A percentile compares a stretch with the other conserved stretches of the same genome.
Evolutionary conservation across 2,113 vertebrate genomes (phyloP).

Genomic region (Ifrita kowaldi): DNA sequence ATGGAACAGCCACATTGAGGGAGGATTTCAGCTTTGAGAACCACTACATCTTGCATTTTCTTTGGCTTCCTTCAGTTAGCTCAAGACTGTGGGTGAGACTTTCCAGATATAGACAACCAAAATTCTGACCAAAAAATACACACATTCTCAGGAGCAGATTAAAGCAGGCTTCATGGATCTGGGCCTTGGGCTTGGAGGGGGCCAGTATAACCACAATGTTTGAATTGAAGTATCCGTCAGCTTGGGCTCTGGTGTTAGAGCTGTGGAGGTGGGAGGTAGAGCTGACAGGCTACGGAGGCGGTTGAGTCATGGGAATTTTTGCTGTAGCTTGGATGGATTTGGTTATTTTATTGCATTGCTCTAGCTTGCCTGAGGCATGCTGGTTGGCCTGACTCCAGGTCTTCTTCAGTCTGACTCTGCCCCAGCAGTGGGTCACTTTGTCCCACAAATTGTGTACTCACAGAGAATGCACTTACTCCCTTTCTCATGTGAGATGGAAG

Average conservation of each 20-base stretch:
- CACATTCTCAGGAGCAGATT: constrained; percentile 11
- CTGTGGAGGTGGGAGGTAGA: constrained; percentile 25
- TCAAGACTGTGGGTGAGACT: constrained; percentile 44
- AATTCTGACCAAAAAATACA: constrained; percentile 46
- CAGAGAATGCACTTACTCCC: neutral
- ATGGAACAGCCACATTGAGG: neutral
- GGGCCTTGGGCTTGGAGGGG: neutral
- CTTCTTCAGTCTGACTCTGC: neutral
- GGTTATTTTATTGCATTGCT: constrained; percentile 39
- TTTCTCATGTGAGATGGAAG: neutral
- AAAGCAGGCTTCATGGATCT: constrained; percentile 10
- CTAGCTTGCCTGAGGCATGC: neutral
- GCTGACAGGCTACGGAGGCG: neutral
- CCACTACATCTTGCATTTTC: constrained; percentile 33
- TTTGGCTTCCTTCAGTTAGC: constrained; percentile 16
- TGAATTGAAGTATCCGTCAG: neutral
- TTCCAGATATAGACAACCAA: constrained; percentile 33
- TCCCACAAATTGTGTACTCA: neutral
- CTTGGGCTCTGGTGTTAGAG: neutral
- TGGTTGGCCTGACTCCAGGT: neutral
- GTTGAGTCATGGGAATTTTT: constrained; percentile 52
- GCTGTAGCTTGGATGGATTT: constrained; percentile 31
- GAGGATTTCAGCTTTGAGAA: neutral
- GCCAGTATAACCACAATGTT: neutral
- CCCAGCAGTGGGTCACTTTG: neutral